These are phyloP conservation scores for Porites lobata DNA, from an alignment of 92 coral and sea anemone genomes.

Conservation along the genomic window DNA sequence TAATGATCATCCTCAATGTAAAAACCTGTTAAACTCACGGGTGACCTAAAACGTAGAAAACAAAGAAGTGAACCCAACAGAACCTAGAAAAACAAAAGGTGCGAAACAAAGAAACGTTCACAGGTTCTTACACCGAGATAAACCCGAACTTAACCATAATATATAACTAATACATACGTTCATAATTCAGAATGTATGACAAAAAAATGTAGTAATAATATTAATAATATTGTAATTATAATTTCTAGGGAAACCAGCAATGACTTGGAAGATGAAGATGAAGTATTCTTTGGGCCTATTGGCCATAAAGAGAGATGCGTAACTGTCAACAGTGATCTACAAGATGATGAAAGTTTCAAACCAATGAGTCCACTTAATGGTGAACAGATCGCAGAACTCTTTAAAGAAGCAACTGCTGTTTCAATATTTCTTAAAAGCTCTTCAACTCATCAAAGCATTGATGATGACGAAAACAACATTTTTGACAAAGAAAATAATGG, in stretches of 20 bases:
- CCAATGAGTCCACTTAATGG: slow-evolving; percentile 91
- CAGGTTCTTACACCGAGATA: too few relatives aligned
- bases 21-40: too few relatives aligned
- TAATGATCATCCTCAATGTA: too few relatives aligned
- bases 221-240: background rate
- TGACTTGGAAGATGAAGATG: slow-evolving; percentile 83
- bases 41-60: too few relatives aligned
- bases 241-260: slow-evolving; percentile 42
- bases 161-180: too few relatives aligned
- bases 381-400: slow-evolving; percentile 94
- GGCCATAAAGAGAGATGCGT: slow-evolving; percentile 95
- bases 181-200: background rate
- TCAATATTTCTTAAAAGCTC: slow-evolving; percentile 77
- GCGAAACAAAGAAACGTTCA: too few relatives aligned
- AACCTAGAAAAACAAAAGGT: too few relatives aligned
- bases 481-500: slow-evolving; percentile 28
- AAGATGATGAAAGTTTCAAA: slow-evolving; percentile 58
- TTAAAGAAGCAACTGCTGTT: slow-evolving; percentile 94
- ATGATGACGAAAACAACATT: slow-evolving; percentile 1
- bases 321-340: slow-evolving; percentile 62
- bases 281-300: slow-evolving; percentile 96
- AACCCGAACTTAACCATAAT: too few relatives aligned
- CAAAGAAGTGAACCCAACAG: too few relatives aligned
- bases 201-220: too few relatives aligned
- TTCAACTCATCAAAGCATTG: slow-evolving; percentile 21